Percentiles rank a stretch among this genome's conserved stretches.
Evolutionary conservation across 2,797 vertebrate genomes (phyloP).

Genomic region (Okamejei kenojei): DNA sequence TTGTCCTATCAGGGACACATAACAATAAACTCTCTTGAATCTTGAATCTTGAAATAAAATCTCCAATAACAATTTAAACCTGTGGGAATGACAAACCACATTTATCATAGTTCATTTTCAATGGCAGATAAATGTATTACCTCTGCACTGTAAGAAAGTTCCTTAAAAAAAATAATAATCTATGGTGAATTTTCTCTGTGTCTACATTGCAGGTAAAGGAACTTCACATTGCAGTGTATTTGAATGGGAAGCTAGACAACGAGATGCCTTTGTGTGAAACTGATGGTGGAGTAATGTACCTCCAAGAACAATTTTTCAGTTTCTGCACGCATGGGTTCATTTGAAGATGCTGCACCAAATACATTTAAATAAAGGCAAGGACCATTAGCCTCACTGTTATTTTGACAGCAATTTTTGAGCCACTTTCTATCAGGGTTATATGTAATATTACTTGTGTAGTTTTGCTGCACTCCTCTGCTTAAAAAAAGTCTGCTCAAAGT

Average conservation of each 20-base stretch:
- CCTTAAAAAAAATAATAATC: background rate
- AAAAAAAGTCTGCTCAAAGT: conserved; percentile 13
- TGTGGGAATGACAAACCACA: background rate
- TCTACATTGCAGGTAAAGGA: background rate
- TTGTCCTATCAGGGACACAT: too few relatives aligned
- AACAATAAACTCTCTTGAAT: too few relatives aligned
- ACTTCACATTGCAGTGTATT: background rate
- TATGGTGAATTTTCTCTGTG: background rate
- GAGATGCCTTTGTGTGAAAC: background rate
- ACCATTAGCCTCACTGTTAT: background rate
- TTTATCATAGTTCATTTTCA: background rate
- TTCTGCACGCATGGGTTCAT: background rate
- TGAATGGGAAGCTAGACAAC: background rate
- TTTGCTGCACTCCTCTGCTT: background rate
- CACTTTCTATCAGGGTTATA: background rate
- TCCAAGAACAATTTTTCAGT: background rate
- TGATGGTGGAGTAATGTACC: too few relatives aligned
- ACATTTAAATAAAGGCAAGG: background rate
- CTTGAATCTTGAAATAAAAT: background rate
- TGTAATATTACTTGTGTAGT: background rate
- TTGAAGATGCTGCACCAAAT: background rate
- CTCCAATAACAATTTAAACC: background rate
- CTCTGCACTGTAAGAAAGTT: background rate
- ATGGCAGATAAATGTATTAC: background rate
- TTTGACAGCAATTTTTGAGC: background rate